phyloP scores from a whole-genome alignment of 2,797 vertebrate species.

The Chiloscyllium punctatum region DNA sequence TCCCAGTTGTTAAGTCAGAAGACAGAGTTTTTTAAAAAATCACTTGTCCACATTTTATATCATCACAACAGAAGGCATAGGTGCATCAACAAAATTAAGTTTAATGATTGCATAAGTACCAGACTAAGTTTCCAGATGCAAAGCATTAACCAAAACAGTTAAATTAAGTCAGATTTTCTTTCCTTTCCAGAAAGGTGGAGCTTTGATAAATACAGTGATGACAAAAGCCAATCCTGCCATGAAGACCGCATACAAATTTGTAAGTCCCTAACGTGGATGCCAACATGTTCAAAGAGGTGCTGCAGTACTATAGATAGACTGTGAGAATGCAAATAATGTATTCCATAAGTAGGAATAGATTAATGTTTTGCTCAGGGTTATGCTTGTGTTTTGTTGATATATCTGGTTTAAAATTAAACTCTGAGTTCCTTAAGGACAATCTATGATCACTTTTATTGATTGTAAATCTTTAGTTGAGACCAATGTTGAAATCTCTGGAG shows the following conservation, averaged over 20 bases:
- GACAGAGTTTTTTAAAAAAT: too few relatives aligned
- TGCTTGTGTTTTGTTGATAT: neutral
- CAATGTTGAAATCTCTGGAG: neutral
- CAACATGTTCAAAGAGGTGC: neutral
- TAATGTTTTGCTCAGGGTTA: neutral
- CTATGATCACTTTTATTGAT: neutral
- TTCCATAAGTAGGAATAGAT: neutral
- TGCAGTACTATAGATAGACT: neutral
- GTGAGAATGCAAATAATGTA: neutral
- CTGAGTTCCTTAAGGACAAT: neutral
- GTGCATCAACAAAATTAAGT: too few relatives aligned
- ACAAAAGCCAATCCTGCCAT: conserved; percentile 76
- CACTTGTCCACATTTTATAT: too few relatives aligned
- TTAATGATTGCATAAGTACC: neutral
- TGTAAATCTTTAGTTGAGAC: neutral
- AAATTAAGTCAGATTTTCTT: conserved; percentile 29
- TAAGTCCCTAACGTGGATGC: conserved; percentile 49
- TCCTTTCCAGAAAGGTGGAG: conserved; percentile 74
- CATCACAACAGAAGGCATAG: too few relatives aligned
- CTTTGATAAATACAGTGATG: conserved; percentile 80
- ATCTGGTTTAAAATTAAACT: neutral
- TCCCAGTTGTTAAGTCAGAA: too few relatives aligned
- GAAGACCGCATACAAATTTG: conserved; percentile 68
- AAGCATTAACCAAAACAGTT: neutral
- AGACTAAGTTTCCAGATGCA: neutral